Conservation (phyloP, 2,888 invertebrate species). For the Criorhina ranunculi region DNA sequence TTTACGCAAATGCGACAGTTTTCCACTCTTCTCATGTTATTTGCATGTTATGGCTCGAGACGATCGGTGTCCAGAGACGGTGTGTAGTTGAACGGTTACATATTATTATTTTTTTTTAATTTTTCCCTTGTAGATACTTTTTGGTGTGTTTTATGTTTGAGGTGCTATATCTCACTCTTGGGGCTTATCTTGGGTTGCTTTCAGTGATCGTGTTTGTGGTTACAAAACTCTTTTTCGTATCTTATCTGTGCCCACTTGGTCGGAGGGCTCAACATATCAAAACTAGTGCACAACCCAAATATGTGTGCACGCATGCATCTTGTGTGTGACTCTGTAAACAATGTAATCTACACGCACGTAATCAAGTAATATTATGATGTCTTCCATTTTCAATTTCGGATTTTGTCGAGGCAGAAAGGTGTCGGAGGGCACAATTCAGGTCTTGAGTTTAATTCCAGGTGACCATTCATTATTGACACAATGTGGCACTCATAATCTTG, state of each 20-base stretch:
- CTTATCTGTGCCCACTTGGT: conserved; percentile 59
- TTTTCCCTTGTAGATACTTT: conserved; percentile 22
- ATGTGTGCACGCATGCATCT: conserved; percentile 36
- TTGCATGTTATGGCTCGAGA: conserved; percentile 68
- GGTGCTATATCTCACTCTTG: conserved; percentile 36
- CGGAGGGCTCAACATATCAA: conserved; percentile 69
- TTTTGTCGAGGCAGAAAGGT: neutral
- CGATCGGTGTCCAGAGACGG: conserved; percentile 41
- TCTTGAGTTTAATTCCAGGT: conserved; percentile 56
- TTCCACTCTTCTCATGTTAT: conserved; percentile 70
- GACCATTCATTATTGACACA: conserved; percentile 60
- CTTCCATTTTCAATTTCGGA: conserved; percentile 21
- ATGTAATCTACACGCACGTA: conserved; percentile 59
- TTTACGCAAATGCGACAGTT: conserved; percentile 77
- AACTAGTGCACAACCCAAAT: conserved; percentile 59
- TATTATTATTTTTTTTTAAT: conserved; percentile 35
- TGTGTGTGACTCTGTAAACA: conserved; percentile 68
- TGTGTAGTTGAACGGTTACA: conserved; percentile 31
- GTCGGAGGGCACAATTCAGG: neutral
- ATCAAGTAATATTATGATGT: conserved; percentile 64
- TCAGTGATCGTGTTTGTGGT: conserved; percentile 36
- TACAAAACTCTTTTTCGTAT: conserved; percentile 66
- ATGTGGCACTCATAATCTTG: conserved; percentile 36
- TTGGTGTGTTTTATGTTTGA: neutral
- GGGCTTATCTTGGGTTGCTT: conserved; percentile 47